These are phyloP conservation scores for Heliconius congener DNA, from an alignment of 1,140 invertebrate genomes.

Conservation along the genomic window DNA sequence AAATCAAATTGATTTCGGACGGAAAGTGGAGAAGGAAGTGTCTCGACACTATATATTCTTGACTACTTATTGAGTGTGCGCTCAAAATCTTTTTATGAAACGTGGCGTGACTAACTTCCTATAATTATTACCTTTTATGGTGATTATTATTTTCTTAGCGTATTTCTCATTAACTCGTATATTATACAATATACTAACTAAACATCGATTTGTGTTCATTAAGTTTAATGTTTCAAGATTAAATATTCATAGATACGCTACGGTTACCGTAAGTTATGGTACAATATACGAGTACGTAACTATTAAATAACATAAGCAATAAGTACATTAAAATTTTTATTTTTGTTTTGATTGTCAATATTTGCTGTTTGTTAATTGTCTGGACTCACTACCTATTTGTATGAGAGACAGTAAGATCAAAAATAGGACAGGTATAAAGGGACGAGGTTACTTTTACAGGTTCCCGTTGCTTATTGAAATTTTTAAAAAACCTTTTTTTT, in stretches of 20 bases:
- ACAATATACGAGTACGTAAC: background rate
- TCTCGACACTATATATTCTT: no score
- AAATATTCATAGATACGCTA: background rate
- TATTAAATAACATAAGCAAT: background rate
- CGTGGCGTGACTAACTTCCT: background rate
- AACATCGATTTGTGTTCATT: background rate
- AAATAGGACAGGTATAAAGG: no score
- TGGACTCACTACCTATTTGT: no score
- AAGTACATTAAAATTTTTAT: background rate
- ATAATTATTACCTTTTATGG: constrained; percentile 5
- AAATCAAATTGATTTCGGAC: no score
- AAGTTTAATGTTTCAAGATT: background rate
- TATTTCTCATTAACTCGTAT: background rate
- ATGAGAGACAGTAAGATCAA: no score
- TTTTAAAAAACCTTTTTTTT: no score
- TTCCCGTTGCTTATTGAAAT: no score
- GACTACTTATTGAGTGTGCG: background rate
- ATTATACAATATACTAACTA: background rate
- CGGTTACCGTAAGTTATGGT: background rate
- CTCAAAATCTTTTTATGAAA: background rate
- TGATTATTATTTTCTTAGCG: background rate
- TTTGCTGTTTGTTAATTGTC: no score
- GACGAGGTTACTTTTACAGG: no score
- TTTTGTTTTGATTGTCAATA: background rate
- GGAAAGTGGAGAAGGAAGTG: no score